Evolutionary conservation across 2,797 vertebrate species (phyloP).

Genomic region (Paguma larvata): DNA sequence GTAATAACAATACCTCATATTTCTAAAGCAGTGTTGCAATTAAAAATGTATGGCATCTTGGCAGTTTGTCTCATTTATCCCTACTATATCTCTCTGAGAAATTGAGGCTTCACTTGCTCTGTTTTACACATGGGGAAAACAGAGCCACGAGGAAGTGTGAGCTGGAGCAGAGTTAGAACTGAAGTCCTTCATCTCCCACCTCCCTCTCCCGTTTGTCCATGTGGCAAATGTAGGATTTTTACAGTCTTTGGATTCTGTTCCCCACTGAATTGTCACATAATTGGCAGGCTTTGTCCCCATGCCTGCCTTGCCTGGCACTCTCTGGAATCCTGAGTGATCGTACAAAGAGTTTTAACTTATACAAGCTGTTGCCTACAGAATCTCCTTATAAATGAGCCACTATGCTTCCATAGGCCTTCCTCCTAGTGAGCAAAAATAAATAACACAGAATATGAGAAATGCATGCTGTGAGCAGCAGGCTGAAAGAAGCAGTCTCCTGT

Average conservation of each 20-base stretch:
- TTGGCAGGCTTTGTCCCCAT: conserved; percentile 24
- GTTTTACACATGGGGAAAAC: neutral
- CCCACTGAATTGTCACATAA: conserved; percentile 17
- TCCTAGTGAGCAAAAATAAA: conserved; percentile 51
- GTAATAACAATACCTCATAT: conserved; percentile 53
- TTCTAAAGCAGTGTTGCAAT: conserved; percentile 58
- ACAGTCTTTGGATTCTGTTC: neutral
- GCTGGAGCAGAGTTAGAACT: neutral
- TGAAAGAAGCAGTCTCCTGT: conserved; percentile 67
- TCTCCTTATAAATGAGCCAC: conserved; percentile 51
- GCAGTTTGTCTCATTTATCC: neutral
- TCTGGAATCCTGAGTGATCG: conserved; percentile 36
- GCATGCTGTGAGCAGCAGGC: conserved; percentile 47
- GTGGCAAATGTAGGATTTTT: neutral
- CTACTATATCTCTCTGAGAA: neutral
- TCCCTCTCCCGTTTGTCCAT: neutral
- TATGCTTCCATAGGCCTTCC: conserved; percentile 23
- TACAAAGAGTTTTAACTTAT: neutral
- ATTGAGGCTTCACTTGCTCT: neutral
- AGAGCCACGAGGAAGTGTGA: neutral
- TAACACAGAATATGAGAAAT: neutral
- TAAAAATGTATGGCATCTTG: conserved; percentile 47
- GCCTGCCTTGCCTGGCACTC: neutral
- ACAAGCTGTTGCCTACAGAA: conserved; percentile 19
- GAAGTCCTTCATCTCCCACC: neutral